A percentile compares a stretch with the other conserved stretches of the same genome.
phyloP scores from a whole-genome alignment of 1,140 invertebrate species.

The Drosophila murphyi region DNA sequence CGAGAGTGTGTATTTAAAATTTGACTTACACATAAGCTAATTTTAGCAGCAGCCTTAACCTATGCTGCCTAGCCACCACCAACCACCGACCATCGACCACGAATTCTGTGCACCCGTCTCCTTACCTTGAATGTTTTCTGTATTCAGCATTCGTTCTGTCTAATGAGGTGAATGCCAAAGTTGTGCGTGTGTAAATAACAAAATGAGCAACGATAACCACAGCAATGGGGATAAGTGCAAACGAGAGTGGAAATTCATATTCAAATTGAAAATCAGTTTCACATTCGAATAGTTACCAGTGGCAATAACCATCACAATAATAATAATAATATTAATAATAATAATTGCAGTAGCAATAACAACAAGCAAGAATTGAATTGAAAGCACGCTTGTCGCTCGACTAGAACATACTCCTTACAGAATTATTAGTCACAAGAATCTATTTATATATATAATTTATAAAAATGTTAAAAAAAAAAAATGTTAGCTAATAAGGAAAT shows the following conservation, averaged over 20 bases:
- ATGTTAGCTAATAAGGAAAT: too few species aligned
- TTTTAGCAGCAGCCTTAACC: slow-evolving; percentile 42
- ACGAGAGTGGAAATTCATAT: slow-evolving; percentile 4
- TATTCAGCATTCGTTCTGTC: slow-evolving; percentile 2
- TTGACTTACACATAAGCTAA: slow-evolving; percentile 62
- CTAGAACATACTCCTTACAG: slow-evolving; percentile 8
- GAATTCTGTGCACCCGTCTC: not conserved
- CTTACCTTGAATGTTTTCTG: not conserved
- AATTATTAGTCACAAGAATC: too few species aligned
- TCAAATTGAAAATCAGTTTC: not conserved
- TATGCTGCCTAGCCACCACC: not conserved
- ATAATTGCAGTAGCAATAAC: not conserved
- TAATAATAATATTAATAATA: not conserved
- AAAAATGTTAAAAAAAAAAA: too few species aligned
- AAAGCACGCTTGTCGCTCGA: not conserved
- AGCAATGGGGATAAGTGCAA: not conserved
- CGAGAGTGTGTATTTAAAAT: not conserved
- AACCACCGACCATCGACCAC: not conserved
- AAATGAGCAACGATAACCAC: slow-evolving; percentile 1
- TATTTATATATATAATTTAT: too few species aligned
- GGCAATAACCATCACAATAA: not conserved
- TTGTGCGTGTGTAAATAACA: slow-evolving; percentile 8
- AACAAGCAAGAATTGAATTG: not conserved
- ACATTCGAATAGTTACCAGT: not conserved
- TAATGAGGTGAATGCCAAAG: slow-evolving; percentile 13